These are phyloP conservation scores for Platichthys flesus DNA, from an alignment of 2,113 vertebrate genomes.

Conservation along the genomic window DNA sequence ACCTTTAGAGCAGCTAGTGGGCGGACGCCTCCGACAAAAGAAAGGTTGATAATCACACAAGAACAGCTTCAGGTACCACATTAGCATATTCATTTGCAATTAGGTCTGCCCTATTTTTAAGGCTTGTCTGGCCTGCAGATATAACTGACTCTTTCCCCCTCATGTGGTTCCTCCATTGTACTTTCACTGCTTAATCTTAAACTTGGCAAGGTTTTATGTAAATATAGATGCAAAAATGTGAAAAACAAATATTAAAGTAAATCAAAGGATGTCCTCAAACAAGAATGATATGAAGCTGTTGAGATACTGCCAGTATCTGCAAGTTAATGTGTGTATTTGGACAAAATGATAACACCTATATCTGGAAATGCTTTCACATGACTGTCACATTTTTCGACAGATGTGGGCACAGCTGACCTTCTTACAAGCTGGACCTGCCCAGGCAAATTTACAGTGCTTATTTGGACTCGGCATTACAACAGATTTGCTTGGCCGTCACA, in stretches of 20 bases:
- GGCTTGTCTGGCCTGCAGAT: slow-evolving; percentile 4
- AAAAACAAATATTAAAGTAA: slow-evolving; percentile 14
- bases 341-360: neutral
- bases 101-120: slow-evolving; percentile 12
- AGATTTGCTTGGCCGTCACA: slow-evolving; percentile 54
- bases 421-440: slow-evolving; percentile 17
- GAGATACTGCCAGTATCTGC: neutral
- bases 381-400: slow-evolving; percentile 29
- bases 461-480: slow-evolving; percentile 38
- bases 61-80: slow-evolving; percentile 3
- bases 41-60: neutral
- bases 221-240: slow-evolving; percentile 13
- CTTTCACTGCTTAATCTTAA: neutral
- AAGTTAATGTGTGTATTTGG: neutral
- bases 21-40: neutral
- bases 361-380: slow-evolving; percentile 29
- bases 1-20: neutral
- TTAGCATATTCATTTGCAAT: slow-evolving; percentile 4
- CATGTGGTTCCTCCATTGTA: neutral
- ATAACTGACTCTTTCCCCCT: neutral
- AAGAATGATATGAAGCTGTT: neutral
- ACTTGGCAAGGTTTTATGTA: slow-evolving; percentile 29
- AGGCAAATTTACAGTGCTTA: slow-evolving; percentile 42
- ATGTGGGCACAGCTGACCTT: slow-evolving; percentile 33
- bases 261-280: neutral